These are phyloP conservation scores for Athene cunicularia DNA, from an alignment of 2,113 vertebrate genomes.

Conservation along the genomic window DNA sequence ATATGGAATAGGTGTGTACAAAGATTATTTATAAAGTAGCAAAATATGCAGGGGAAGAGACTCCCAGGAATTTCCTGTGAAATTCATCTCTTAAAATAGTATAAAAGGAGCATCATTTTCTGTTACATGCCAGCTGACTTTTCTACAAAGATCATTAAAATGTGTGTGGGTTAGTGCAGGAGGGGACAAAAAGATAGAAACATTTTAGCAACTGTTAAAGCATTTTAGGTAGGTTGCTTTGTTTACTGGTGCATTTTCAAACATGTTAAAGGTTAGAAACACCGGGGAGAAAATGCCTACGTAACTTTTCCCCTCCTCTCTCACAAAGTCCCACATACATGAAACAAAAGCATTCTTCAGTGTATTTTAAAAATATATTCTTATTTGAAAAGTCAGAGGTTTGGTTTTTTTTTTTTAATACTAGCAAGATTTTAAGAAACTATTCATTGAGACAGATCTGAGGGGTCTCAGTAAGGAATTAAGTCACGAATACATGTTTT, in stretches of 20 bases:
- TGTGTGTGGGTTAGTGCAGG: not conserved
- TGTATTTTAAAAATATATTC: not conserved
- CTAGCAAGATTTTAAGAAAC: not conserved
- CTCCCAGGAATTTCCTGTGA: not conserved
- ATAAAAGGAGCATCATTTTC: not conserved
- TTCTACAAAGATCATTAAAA: not conserved
- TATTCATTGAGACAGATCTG: not conserved
- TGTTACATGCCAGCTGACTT: not conserved
- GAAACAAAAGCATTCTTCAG: not conserved
- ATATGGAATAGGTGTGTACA: not conserved
- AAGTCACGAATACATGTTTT: not conserved
- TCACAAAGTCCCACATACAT: fast-evolving
- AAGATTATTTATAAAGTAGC: not conserved
- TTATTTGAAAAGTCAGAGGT: not conserved
- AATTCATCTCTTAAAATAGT: not conserved
- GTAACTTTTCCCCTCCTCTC: not conserved
- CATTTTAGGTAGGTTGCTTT: not conserved
- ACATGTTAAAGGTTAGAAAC: not conserved
- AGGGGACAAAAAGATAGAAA: not conserved
- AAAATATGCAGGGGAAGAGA: not conserved
- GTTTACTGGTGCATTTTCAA: not conserved
- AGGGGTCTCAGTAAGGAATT: not conserved
- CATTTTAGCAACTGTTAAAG: not conserved
- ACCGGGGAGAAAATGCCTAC: not conserved
- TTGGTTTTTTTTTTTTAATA: not conserved